These are phyloP conservation scores for Pseudorhiza aurosa DNA, from an alignment of 30 jellyfish, hydroid and myxozoan genomes.

Conservation along the genomic window DNA sequence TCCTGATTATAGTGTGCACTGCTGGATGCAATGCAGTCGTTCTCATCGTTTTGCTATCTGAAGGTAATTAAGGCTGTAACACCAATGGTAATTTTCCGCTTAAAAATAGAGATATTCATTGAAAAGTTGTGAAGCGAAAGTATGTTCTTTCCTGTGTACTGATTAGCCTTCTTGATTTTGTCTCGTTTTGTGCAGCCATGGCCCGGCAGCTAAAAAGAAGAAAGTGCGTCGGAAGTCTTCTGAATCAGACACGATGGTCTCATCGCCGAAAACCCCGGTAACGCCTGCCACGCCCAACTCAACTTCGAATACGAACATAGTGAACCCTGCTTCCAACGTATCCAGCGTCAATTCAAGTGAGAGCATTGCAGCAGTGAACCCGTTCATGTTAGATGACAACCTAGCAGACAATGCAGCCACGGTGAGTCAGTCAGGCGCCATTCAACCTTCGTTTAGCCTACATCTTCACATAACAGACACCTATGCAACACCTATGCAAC, in stretches of 20 bases:
- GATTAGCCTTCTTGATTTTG: not conserved
- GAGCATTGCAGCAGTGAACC: conserved; percentile 59
- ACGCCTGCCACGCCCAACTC: conserved; percentile 64
- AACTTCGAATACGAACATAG: conserved; percentile 8
- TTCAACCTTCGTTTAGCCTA: no score
- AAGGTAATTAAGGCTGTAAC: no score
- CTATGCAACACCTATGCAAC: no score
- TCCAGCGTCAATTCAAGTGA: conserved; percentile 67
- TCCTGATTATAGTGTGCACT: no score
- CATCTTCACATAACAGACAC: no score
- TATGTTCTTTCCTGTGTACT: not conserved
- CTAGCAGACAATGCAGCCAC: conserved; percentile 69
- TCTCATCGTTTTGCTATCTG: no score
- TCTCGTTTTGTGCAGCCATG: not conserved
- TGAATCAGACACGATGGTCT: conserved; percentile 52
- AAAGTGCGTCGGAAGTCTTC: conserved; percentile 69
- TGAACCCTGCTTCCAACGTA: conserved; percentile 59
- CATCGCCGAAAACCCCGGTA: conserved; percentile 75
- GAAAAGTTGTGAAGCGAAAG: no score
- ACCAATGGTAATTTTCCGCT: no score
- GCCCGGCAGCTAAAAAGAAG: conserved; percentile 62
- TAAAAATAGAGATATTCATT: no score
- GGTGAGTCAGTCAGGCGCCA: no score
- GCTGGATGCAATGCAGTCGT: no score
- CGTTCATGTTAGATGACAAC: conserved; percentile 52